Evolutionary conservation across 2,113 vertebrate species (phyloP), one percentile per base, ranked within the genome.

Genomic region (Falcunculus frontatus): DNA sequence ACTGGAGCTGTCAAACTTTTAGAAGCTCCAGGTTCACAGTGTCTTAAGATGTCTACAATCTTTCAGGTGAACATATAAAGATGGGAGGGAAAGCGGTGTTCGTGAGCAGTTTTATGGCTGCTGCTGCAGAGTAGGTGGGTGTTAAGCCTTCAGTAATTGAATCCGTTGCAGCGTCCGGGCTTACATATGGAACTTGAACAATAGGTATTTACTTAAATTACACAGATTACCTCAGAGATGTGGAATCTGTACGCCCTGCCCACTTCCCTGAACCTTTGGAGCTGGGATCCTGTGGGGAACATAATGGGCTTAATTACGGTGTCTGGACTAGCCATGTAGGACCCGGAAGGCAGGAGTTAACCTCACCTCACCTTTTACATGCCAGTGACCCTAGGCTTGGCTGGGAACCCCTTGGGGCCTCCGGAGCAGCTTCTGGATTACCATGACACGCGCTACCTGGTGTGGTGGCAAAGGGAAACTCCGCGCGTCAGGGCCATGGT

Each of bases 261-360:
- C 90, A 92, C 84, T 94, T 92, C 81, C 87, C 94, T 89, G 84
- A 95, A 95, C 89, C 73, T 94, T 84, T 79, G 74, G 84, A 96
- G 84, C 74, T 89, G 70, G 67, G 87, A 96, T 91, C 96, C 93
- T 95, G 94, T 65, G 93, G 91, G 95, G 93, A 96, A 93, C 70
- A 49, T 96, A 97, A 97, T 96, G 93, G 93, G 93, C 77, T 93
- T 97, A 96, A 96, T 96, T 96, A 94, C 7, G 53, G 88, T 74
- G 93, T 96, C 95, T 96, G 93, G 95, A 91, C 95, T 35, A 91
- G 87, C 85, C 56, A 47, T 53, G 39, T 49, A 74, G 93, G 87
- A 94, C 95, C 95, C 88, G 90, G 92, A 96, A 96, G 95, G 93
- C 93, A 95, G 56, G 79, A 96, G 92, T 94, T 96, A 95, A 96